A percentile compares a stretch with the other conserved stretches of the same genome.
Conservation (phyloP, 2,113 vertebrate species). For the Microtus montanus region DNA sequence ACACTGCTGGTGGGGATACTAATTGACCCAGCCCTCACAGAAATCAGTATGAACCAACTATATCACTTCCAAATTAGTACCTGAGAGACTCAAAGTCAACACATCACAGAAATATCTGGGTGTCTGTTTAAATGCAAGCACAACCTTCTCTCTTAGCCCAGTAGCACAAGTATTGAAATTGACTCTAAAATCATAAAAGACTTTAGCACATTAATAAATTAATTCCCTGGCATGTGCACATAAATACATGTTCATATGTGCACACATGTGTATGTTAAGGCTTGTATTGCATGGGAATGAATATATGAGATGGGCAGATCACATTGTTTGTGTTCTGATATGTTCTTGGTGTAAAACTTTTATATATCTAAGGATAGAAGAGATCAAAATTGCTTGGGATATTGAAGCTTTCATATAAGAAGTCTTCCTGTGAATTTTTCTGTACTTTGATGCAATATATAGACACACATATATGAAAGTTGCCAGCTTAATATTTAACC, state of each 20-base stretch:
- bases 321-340: not conserved
- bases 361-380: conserved; percentile 75
- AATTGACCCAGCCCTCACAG: not conserved
- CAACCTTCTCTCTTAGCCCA: not conserved
- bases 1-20: not conserved
- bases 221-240: conserved; percentile 63
- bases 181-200: conserved; percentile 73
- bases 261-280: not conserved
- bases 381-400: conserved; percentile 55
- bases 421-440: conserved; percentile 63
- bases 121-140: not conserved
- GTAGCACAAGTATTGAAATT: conserved; percentile 75
- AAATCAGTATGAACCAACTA: not conserved
- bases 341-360: conserved; percentile 49
- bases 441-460: conserved; percentile 73
- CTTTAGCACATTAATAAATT: conserved; percentile 73
- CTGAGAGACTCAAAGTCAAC: not conserved
- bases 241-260: conserved; percentile 48
- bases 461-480: conserved; percentile 85
- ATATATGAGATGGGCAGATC: no score
- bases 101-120: not conserved
- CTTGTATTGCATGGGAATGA: fast-evolving
- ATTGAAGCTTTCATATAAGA: conserved; percentile 43
- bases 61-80: not conserved
- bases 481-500: conserved; percentile 85